Conservation (phyloP, 2,888 invertebrate genomes). For the Caenorhabditis sp. region DNA sequence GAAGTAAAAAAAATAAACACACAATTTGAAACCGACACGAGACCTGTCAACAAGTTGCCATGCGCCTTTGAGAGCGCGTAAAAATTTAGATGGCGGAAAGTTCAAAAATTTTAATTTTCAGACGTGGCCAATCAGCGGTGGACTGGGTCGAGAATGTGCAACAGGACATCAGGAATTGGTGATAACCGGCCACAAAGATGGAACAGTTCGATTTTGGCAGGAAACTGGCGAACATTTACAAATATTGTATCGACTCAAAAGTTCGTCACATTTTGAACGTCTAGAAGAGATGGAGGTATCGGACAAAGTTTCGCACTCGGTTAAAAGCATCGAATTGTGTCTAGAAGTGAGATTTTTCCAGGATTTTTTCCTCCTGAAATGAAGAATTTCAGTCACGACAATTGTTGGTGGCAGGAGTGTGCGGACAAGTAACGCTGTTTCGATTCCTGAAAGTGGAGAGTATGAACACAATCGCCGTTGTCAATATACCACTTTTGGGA, state of each 20-base stretch:
- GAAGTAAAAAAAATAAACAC: neutral
- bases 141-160: conserved; percentile 92
- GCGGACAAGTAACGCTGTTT: conserved; percentile 92
- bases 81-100: no score
- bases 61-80: neutral
- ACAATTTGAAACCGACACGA: neutral
- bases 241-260: conserved; percentile 73
- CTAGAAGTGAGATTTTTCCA: conserved; percentile 76
- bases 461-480: conserved; percentile 78
- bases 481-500: conserved; percentile 56
- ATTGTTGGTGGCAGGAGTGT: conserved; percentile 88
- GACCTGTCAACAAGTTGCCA: neutral
- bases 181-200: conserved; percentile 88
- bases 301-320: conserved; percentile 61
- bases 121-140: conserved; percentile 96
- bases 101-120: conserved; percentile 57
- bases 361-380: neutral
- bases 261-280: conserved; percentile 81
- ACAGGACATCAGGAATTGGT: conserved; percentile 97
- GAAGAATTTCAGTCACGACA: conserved; percentile 77
- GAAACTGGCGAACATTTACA: conserved; percentile 86
- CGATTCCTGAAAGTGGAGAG: conserved; percentile 91
- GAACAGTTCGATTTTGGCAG: conserved; percentile 98
- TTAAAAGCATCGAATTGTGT: conserved; percentile 76
- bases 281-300: conserved; percentile 48